Evolutionary conservation across 2,888 invertebrate genomes (phyloP), one percentile per base, ranked within the genome.

Genomic region (Apocheima hispidaria): DNA sequence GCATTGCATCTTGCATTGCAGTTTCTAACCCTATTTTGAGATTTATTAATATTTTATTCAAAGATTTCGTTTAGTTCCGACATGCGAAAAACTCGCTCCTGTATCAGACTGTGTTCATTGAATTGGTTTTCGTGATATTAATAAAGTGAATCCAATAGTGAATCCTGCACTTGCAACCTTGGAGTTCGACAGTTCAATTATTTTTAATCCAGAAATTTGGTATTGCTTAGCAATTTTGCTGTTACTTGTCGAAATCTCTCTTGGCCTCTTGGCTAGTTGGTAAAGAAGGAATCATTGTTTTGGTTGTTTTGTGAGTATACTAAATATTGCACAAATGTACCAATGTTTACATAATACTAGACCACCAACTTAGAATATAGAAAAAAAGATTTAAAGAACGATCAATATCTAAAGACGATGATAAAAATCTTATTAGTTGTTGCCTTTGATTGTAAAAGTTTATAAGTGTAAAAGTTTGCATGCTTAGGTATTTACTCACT

Each of bases 301-400:
- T 54, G 69, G 5, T 54, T 52, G 30, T 33, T 50, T 61, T 54
- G 69, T 69, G 55, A 66, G 80, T 81, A 73, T 62, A 4, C 56
- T 20, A 48, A 14, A 46, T 57, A 48, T 60, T 73, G 69, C 60
- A 57, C 51, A 63, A 65, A 63, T 65, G 54, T 57, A 44, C 36
- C 61, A 64, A 61, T 83, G 86, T 86, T 86, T 86, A 86, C 82
- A 86, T 86, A 86, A 86, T 85, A 81, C 54, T 65, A 65, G 10
- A 35, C 14, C 30, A 46, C 18, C 2, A 20, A 30, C 18, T 30
- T 46, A 20, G 18, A 18, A 18, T 10, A 3, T 10, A 4, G 14
- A 18, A 6, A n/a, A 1, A 23, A 12, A 44, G 7, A 7, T n/a
- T 10, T 10, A 4, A 9, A 10, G 9, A 44, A 14, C 16, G 4